Evolutionary conservation across 2,797 vertebrate species (phyloP).

Genomic region (Orientallactaga sibirica): DNA sequence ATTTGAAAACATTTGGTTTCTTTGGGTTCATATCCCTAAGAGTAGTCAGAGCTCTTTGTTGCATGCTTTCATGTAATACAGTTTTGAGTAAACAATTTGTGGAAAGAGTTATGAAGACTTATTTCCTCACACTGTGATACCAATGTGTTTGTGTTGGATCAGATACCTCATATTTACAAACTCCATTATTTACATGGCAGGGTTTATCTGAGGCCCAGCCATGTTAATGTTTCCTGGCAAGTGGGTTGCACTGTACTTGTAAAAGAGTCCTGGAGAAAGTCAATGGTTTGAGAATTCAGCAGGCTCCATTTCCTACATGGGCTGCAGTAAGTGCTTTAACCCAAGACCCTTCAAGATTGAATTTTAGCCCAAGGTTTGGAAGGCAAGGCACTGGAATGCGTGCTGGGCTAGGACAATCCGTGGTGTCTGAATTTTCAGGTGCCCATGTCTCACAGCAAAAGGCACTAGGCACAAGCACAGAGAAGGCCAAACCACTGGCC

Average conservation of each 20-base stretch:
- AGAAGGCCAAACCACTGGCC: background rate
- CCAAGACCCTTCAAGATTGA: background rate
- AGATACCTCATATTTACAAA: background rate
- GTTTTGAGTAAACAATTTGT: conserved; percentile 33
- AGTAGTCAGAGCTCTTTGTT: background rate
- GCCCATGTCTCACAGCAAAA: background rate
- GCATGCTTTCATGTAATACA: background rate
- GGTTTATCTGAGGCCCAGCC: background rate
- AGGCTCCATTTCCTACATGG: background rate
- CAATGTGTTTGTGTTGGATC: background rate
- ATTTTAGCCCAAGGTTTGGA: background rate
- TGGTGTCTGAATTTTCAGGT: background rate
- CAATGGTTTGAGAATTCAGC: rapidly evolving
- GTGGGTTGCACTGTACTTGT: background rate
- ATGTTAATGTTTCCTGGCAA: background rate
- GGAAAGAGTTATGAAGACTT: background rate
- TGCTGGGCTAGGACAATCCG: background rate
- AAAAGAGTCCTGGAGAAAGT: background rate
- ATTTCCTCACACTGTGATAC: background rate
- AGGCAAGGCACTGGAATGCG: background rate
- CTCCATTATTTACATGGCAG: background rate
- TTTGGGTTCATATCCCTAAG: background rate
- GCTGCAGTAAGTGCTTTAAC: background rate
- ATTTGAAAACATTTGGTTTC: background rate
- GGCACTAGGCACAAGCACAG: rapidly evolving